phyloP scores from a whole-genome alignment of 2,113 vertebrate species.

The Sphyrna mokarran region DNA sequence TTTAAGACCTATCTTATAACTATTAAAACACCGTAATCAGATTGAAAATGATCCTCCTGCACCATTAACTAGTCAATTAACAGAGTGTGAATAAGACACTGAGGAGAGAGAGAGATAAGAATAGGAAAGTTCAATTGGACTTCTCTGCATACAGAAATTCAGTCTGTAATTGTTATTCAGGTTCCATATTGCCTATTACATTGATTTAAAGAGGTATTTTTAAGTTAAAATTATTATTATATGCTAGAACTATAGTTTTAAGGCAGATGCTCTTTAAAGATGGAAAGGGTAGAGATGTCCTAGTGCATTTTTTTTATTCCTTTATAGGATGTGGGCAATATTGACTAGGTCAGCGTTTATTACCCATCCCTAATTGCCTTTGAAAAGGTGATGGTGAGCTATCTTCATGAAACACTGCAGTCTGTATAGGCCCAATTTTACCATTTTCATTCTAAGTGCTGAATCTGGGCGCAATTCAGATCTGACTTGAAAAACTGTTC shows the following conservation, averaged over 20 bases:
- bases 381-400: no score
- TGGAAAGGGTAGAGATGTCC: neutral
- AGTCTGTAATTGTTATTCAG: neutral
- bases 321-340: no score
- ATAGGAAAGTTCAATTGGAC: neutral
- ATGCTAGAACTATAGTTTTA: neutral
- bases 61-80: slow-evolving; percentile 12
- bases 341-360: no score
- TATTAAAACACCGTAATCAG: slow-evolving; percentile 22
- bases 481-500: no score
- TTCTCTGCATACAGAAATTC: neutral
- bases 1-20: neutral
- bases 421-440: no score
- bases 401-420: no score
- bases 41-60: neutral
- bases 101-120: neutral
- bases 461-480: no score
- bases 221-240: neutral
- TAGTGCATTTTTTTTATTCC: neutral
- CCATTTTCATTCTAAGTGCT: no score
- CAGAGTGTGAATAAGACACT: neutral
- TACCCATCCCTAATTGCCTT: no score
- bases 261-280: neutral
- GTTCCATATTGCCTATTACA: neutral
- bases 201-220: neutral